A percentile compares a stretch with the other conserved stretches of the same genome.
Evolutionary conservation across 2,888 invertebrate genomes (phyloP).

Genomic region (Lingula anatina): DNA sequence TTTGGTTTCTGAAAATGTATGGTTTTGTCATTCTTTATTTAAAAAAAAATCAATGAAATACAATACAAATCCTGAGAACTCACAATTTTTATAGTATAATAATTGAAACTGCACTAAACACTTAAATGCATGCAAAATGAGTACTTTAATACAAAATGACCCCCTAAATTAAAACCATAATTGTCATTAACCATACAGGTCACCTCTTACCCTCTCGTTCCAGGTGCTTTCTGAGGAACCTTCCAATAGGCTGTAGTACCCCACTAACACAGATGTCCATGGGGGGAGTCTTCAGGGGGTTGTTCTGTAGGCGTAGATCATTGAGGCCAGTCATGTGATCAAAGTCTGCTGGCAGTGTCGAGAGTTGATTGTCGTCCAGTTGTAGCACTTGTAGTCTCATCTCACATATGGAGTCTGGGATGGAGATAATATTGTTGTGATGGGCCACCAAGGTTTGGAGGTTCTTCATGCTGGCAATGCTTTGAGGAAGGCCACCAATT

Average conservation of each 20-base stretch:
- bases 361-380: conserved; percentile 34
- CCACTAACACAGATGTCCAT: conserved; percentile 46
- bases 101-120: no score
- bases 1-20: no score
- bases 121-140: neutral
- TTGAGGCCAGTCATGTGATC: conserved; percentile 30
- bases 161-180: neutral
- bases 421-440: conserved; percentile 26
- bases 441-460: conserved; percentile 31
- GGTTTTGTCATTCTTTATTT: no score
- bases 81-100: no score
- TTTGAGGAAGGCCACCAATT: conserved; percentile 28
- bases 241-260: conserved; percentile 43
- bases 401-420: conserved; percentile 29
- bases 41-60: no score
- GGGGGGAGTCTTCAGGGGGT: conserved; percentile 43
- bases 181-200: neutral
- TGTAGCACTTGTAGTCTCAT: conserved; percentile 30
- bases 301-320: conserved; percentile 40
- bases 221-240: conserved; percentile 34
- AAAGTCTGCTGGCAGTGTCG: conserved; percentile 35
- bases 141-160: neutral
- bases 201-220: conserved; percentile 35
- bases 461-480: conserved; percentile 30
- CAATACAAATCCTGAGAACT: no score